Evolutionary conservation across 2,797 vertebrate species (phyloP), one percentile per base, ranked within the genome.

Genomic region (Gephyroberyx darwinii): DNA sequence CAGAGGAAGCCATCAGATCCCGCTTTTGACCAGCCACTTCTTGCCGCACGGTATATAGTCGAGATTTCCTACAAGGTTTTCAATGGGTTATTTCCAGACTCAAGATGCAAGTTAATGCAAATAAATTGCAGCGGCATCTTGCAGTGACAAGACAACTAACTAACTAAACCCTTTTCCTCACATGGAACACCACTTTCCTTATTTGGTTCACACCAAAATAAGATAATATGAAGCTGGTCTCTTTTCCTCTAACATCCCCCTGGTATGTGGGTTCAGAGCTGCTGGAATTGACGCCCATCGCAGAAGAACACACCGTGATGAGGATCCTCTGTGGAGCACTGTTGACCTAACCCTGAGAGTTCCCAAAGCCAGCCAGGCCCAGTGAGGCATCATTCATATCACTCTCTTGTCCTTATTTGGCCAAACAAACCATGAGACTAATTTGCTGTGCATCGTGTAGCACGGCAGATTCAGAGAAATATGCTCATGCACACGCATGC

Each of bases 361-460:
- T 74, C 75, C 75, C 19, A 16, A 12, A 64, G 63, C 55, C 69
- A 58, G 65, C 71, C 65, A 13, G 43, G 31, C 41, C 45, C 22
- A 12, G 13, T 8, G 5, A 57, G 50, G 2, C 65, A 78, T 83
- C 39, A 71, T 65, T 84, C 76, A 77, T 19, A 74, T 71, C 75
- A 39, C 73, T 83, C 63, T 75, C 72, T 20, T 84, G 64, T 89
- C 90, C 89, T 86, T 92, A 84, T 91, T 88, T 88, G 88, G 89
- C 63, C 74, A 90, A 85, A 88, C 39, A 63, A 74, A 75, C 71
- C 75, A 61, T 4, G 2, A 67, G 75, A 63, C 57, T 81, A 64
- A 88, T 80, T 78, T 74, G 50, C 75, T 55, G 17, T 64, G 74
- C 65, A 69, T 83, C 52, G 10, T 63, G 71, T 22, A 75, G 72